A percentile compares a stretch with the other conserved stretches of the same genome.
phyloP scores from a whole-genome alignment of 2,888 invertebrate species.

The Scaptodrosophila latifasciaeformis region DNA sequence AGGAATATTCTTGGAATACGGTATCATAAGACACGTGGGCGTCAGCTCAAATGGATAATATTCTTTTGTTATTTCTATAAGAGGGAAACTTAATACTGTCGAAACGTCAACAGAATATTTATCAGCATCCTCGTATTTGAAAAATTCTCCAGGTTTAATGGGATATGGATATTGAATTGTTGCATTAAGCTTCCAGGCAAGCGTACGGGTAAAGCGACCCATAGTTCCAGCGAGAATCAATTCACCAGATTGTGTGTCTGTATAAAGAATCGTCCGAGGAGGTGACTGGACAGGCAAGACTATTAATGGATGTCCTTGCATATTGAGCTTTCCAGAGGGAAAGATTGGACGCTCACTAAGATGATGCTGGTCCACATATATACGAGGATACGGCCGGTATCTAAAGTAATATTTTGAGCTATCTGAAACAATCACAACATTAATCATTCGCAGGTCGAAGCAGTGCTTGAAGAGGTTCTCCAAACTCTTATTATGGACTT shows the following conservation, averaged over 20 bases:
- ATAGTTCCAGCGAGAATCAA: slow-evolving; percentile 46
- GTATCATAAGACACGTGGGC: slow-evolving; percentile 53
- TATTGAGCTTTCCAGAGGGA: slow-evolving; percentile 18
- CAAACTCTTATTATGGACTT: neutral
- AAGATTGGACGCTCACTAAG: slow-evolving; percentile 9
- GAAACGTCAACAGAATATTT: no score
- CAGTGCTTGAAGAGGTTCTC: slow-evolving; percentile 18
- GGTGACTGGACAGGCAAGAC: slow-evolving; percentile 51
- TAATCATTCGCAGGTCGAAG: slow-evolving; percentile 7
- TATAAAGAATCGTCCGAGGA: slow-evolving; percentile 49
- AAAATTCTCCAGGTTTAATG: slow-evolving; percentile 20
- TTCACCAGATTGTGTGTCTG: slow-evolving; percentile 32
- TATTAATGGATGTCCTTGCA: slow-evolving; percentile 35
- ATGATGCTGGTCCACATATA: slow-evolving; percentile 16
- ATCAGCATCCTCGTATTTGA: no score
- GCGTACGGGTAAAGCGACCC: slow-evolving; percentile 42
- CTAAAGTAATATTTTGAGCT: slow-evolving; percentile 14
- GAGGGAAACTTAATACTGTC: no score
- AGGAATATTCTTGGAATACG: slow-evolving; percentile 37
- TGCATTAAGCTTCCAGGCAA: slow-evolving; percentile 53
- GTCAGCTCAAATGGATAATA: slow-evolving; percentile 51
- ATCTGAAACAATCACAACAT: slow-evolving; percentile 29
- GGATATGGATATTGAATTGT: slow-evolving; percentile 32
- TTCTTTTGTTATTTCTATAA: no score
- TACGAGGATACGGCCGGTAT: slow-evolving; percentile 38